phyloP scores from a whole-genome alignment of 2,113 vertebrate species.

The Apodemus sylvaticus region DNA sequence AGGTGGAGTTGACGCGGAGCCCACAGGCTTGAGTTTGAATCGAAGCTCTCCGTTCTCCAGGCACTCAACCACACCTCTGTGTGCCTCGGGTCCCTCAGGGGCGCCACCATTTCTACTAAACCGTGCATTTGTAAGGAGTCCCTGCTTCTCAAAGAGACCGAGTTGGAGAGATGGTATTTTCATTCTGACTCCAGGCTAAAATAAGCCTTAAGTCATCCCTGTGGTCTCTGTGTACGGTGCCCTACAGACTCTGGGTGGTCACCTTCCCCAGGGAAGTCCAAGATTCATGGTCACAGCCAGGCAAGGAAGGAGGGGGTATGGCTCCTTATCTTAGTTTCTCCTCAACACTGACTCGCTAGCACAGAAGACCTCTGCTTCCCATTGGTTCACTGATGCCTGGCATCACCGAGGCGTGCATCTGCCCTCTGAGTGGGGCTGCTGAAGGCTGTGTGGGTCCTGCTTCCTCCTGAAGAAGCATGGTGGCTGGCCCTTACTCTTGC shows the following conservation, averaged over 20 bases:
- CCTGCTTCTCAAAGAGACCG: neutral
- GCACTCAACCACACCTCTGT: neutral
- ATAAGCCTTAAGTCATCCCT: neutral
- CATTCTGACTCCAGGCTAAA: neutral
- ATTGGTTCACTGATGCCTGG: neutral
- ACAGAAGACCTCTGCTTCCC: neutral
- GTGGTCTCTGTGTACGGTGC: too few relatives aligned
- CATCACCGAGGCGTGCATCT: neutral
- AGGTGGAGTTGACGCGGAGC: conserved; percentile 12
- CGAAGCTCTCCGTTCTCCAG: neutral
- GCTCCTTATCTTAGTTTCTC: neutral
- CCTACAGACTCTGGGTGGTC: neutral
- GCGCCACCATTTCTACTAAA: neutral
- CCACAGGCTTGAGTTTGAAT: conserved; percentile 35
- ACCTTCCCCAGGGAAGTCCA: neutral
- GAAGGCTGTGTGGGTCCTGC: neutral
- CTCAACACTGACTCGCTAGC: neutral
- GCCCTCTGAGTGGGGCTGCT: neutral
- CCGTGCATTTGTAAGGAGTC: neutral
- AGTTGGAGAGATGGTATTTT: neutral
- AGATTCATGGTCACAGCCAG: neutral
- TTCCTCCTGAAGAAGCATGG: neutral
- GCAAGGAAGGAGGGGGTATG: neutral
- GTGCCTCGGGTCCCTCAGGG: neutral
- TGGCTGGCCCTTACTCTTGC: neutral